Conservation (phyloP, 2,797 vertebrate species). For the Enteromius argenteus region DNA sequence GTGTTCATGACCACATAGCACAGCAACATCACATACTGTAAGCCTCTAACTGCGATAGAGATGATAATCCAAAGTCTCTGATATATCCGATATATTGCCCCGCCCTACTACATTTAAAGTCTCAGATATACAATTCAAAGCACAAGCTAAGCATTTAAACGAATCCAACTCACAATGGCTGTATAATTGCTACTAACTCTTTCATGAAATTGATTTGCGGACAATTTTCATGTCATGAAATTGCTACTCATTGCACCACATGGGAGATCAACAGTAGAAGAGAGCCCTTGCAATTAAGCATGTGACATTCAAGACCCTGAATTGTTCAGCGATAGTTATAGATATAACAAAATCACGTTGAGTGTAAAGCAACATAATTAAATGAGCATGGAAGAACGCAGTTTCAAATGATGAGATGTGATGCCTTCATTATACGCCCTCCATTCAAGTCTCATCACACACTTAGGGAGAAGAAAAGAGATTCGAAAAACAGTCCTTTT, state of each 20-base stretch:
- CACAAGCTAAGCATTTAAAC: slow-evolving; percentile 40
- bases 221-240: slow-evolving; percentile 34
- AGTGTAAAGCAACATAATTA: slow-evolving; percentile 58
- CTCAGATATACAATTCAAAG: neutral
- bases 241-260: slow-evolving; percentile 26
- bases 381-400: slow-evolving; percentile 56
- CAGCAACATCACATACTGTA: neutral
- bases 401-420: slow-evolving; percentile 56
- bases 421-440: slow-evolving; percentile 53
- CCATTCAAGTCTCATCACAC: slow-evolving; percentile 55
- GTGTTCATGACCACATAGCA: neutral
- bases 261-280: slow-evolving; percentile 19
- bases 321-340: slow-evolving; percentile 34
- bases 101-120: neutral
- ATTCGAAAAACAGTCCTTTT: slow-evolving; percentile 61
- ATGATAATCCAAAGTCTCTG: neutral
- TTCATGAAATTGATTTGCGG: slow-evolving; percentile 45
- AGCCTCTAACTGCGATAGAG: neutral
- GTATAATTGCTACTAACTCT: slow-evolving; percentile 46
- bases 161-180: slow-evolving; percentile 2
- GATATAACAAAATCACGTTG: slow-evolving; percentile 49
- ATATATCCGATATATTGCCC: neutral
- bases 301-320: slow-evolving; percentile 49
- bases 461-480: slow-evolving; percentile 62
- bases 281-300: slow-evolving; percentile 40